Base-by-base conservation (phyloP, 1,140 invertebrate species). In the Megalopta genalis region DNA sequence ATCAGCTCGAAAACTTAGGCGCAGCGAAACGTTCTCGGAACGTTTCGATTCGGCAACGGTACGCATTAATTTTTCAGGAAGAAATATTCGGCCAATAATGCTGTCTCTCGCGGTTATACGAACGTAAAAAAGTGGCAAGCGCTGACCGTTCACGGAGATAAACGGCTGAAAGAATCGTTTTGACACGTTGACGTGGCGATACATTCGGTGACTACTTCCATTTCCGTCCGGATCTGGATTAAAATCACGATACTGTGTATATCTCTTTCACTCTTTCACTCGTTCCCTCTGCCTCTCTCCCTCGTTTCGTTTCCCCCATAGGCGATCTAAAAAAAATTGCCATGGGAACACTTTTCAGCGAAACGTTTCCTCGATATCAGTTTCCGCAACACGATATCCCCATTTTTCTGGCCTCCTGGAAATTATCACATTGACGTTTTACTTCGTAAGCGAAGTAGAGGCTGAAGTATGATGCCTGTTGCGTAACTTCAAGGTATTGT, bases 351-450 rank as follows among this genome's bases (percentile, higher is more conserved):
- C 69, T 81, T 81, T 66, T 66, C 66, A 23, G 25, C 16, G n/a
- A 21, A 73, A 79, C 77, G 70, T 23, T 78, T 62, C 57, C 42
- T 37, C 81, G 69, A 82, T 73, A 84, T 59, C 18, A 46, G 57
- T 69, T 59, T 42, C 37, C 21, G 25, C 37, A 25, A 32, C 27
- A n/a, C 18, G 68, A 42, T 32, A 18, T 68, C 62, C 63, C 73
- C 69, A 37, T 69, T 64, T 79, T 69, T 9, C 39, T 73, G 59
- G 37, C 49, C 67, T 60, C 64, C 27, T 27, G 27, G 59, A 74
- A 79, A 83, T 84, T 65, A 83, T 84, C 75, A 52, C 52, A 27
- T 57, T 62, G 66, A 59, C 67, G 62, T 62, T 83, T 84, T 80
- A 67, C 32, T 54, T 63, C 67, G n/a, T 80, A 80, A 57, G 62